Percentiles rank a stretch among this genome's conserved stretches.
Evolutionary conservation across 2,113 vertebrate species (phyloP).

Genomic region (Nyctibius bracteatus): DNA sequence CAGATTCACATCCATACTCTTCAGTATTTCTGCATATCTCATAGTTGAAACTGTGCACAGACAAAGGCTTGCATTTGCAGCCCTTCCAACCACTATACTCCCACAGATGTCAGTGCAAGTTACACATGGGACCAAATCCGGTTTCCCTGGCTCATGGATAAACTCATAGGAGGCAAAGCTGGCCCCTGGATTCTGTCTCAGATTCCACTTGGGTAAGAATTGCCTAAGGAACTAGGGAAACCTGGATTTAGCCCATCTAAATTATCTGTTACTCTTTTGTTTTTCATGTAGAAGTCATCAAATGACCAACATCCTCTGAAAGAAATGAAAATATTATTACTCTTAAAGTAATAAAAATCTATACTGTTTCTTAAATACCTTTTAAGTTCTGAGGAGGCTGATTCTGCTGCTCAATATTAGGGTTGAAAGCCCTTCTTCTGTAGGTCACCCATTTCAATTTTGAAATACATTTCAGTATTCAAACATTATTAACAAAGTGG

Average conservation of each 20-base stretch:
- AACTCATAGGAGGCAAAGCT: not conserved
- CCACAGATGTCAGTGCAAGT: not conserved
- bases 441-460: not conserved
- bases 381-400: not conserved
- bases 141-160: not conserved
- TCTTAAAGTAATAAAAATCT: not conserved
- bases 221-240: not conserved
- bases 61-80: not conserved
- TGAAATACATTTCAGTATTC: not conserved
- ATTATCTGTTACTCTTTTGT: not conserved
- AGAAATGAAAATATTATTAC: not conserved
- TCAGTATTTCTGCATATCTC: not conserved
- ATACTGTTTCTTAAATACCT: not conserved
- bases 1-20: not conserved
- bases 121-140: not conserved
- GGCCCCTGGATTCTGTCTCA: not conserved
- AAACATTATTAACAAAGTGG: not conserved
- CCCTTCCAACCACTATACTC: not conserved
- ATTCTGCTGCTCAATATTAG: not conserved
- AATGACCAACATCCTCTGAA: not conserved
- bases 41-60: not conserved
- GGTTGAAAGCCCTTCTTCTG: not conserved
- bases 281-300: not conserved
- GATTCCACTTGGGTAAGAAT: not conserved
- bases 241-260: not conserved